Conservation (phyloP, 2,888 invertebrate genomes). For the Ormia ochracea region DNA sequence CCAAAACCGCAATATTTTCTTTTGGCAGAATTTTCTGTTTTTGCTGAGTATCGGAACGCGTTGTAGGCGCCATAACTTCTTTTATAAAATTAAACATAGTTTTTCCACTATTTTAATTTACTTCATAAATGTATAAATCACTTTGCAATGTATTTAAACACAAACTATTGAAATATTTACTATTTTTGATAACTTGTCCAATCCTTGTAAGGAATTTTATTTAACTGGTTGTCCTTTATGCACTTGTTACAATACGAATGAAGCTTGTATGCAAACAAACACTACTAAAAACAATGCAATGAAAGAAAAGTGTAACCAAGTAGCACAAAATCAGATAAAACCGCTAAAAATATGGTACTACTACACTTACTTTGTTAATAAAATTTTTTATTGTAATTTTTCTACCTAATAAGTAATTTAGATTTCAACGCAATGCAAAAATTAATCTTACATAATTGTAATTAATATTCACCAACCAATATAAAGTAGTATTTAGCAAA, state of each 20-base stretch:
- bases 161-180: background rate
- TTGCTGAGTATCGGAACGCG: slow-evolving; percentile 39
- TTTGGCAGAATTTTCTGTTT: background rate
- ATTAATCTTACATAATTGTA: too few relatives aligned
- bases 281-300: background rate
- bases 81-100: slow-evolving; percentile 62
- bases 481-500: too few relatives aligned
- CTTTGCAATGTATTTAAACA: background rate
- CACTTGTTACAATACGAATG: slow-evolving; percentile 34
- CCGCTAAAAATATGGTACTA: background rate
- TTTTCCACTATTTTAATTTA: background rate
- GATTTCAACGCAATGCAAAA: too few relatives aligned
- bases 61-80: slow-evolving; percentile 61
- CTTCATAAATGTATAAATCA: background rate
- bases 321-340: background rate
- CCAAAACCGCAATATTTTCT: background rate
- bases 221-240: slow-evolving; percentile 47
- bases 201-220: slow-evolving; percentile 45
- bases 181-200: slow-evolving; percentile 22
- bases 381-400: too few relatives aligned
- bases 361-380: too few relatives aligned
- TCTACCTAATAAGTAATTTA: too few relatives aligned
- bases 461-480: too few relatives aligned
- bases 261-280: background rate
- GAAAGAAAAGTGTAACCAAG: slow-evolving; percentile 40